Conservation (phyloP, 2,797 vertebrate species). For the Sebastes jordani region DNA sequence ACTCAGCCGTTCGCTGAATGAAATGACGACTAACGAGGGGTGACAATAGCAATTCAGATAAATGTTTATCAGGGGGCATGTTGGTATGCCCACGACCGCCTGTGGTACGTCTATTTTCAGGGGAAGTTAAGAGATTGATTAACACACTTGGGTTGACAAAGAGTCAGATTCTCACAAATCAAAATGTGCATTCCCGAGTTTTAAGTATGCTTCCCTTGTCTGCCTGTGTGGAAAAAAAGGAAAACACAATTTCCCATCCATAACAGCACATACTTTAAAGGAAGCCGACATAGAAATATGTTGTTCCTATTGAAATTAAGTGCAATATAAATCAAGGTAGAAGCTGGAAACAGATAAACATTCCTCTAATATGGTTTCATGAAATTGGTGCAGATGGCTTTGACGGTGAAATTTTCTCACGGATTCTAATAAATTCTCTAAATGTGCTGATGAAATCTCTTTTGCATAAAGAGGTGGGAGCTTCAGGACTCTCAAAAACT, state of each 20-base stretch:
- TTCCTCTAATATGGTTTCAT: conserved; percentile 47
- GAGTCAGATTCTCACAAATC: conserved; percentile 16
- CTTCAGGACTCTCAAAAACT: conserved; percentile 42
- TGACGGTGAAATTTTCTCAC: conserved; percentile 47
- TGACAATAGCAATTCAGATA: conserved; percentile 64
- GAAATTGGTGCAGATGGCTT: conserved; percentile 41
- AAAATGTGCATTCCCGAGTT: conserved; percentile 6
- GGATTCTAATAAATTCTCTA: conserved; percentile 66
- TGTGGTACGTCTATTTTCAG: conserved; percentile 14
- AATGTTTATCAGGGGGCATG: conserved; percentile 38
- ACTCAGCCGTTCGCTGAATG: conserved; percentile 52
- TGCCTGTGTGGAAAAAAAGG: background rate
- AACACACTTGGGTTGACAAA: conserved; percentile 27
- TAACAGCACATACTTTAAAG: background rate
- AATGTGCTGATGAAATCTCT: conserved; percentile 69
- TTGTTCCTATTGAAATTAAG: conserved; percentile 5
- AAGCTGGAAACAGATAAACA: conserved; percentile 44
- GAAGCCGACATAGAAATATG: background rate
- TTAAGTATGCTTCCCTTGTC: background rate
- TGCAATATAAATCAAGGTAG: conserved; percentile 34
- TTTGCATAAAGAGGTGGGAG: conserved; percentile 55
- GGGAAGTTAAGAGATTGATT: conserved; percentile 26
- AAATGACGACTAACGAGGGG: conserved; percentile 58
- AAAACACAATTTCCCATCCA: background rate
- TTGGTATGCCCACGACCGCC: conserved; percentile 3